Evolutionary conservation across 2,113 vertebrate species (phyloP), one percentile per base, ranked within the genome.

Genomic region (Indicator maculatus): DNA sequence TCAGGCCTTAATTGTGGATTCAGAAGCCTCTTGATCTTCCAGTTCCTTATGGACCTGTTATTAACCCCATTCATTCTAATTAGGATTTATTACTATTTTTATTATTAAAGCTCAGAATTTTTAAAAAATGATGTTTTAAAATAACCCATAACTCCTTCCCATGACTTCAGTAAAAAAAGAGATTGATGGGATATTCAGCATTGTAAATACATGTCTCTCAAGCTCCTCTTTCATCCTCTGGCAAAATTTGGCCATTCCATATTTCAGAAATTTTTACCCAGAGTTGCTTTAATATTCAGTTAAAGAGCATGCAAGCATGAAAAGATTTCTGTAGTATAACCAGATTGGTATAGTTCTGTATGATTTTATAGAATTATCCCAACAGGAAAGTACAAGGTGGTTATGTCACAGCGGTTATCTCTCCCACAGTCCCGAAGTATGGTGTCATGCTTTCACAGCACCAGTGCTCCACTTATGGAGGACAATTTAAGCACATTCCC

Each of bases 51-150:
- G 93, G 93, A 90, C 93, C 89, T 97, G 65, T 92, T 95, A 96
- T 97, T 97, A 97, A 96, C 94, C 87, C 88, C 78, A 94, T 86
- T 96, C 89, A 94, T 95, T 97, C 97, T 96, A 96, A 97, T 98
- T 96, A 96, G 88, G 96, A 93, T 97, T 83, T 96, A 95, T 97
- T 96, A 95, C 63, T 93, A 94, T 76, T 97, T 94, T 92, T 93
- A 94, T 89, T 93, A 83, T 86, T 93, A 71, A 93, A 91, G 28
- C 65, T 41, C 47, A 91, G 69, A 79, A 66, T 94, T 93, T 89
- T 85, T 88, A 28, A n/a, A 55, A 97, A 88, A 75, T 78, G 18
- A 58, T 90, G 44, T 88, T 88, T 97, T 71, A 71, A 96, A 96
- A 95, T 95, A 96, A 80, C 36, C 72, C 53, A 93, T 66, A 90